Evolutionary conservation across 1,140 invertebrate genomes (phyloP).

Genomic region (Drosophila sucinea): DNA sequence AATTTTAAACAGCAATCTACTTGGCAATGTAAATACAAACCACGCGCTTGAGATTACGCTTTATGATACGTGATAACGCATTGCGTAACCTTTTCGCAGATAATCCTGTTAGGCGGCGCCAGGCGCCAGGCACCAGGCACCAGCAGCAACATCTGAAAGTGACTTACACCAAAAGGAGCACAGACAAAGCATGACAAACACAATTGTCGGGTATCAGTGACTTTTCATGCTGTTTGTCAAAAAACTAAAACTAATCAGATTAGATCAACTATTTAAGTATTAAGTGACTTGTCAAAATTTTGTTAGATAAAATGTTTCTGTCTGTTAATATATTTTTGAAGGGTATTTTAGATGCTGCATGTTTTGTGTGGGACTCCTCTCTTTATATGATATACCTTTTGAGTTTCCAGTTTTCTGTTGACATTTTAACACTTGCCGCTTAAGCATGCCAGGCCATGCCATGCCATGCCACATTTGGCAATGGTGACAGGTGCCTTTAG

Average conservation of each 20-base stretch:
- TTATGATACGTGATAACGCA: conserved; percentile 81
- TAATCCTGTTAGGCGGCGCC: conserved; percentile 68
- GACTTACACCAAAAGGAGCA: conserved; percentile 43
- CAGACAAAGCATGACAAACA: conserved; percentile 19
- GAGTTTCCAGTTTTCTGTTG: conserved; percentile 46
- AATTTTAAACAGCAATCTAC: conserved; percentile 78
- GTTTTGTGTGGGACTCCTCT: not conserved
- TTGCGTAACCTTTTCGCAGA: conserved; percentile 78
- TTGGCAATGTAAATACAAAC: conserved; percentile 67
- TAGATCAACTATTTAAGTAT: not conserved
- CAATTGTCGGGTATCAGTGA: conserved; percentile 34
- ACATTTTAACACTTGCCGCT: conserved; percentile 78
- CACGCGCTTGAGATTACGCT: conserved; percentile 76
- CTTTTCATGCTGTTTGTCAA: conserved; percentile 47
- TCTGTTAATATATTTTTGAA: conserved; percentile 15
- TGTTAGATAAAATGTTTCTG: too few species aligned
- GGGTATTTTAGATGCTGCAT: conserved; percentile 34
- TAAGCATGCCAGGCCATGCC: conserved; percentile 65
- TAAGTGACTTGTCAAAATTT: not conserved
- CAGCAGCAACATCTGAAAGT: conserved; percentile 53
- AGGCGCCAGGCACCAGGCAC: not conserved
- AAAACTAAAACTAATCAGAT: not conserved
- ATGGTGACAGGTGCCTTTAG: conserved; percentile 80
- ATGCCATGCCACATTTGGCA: conserved; percentile 69
- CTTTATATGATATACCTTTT: conserved; percentile 10